Conservation (phyloP, 2,888 invertebrate genomes). For the Pseudanteris insignis region DNA sequence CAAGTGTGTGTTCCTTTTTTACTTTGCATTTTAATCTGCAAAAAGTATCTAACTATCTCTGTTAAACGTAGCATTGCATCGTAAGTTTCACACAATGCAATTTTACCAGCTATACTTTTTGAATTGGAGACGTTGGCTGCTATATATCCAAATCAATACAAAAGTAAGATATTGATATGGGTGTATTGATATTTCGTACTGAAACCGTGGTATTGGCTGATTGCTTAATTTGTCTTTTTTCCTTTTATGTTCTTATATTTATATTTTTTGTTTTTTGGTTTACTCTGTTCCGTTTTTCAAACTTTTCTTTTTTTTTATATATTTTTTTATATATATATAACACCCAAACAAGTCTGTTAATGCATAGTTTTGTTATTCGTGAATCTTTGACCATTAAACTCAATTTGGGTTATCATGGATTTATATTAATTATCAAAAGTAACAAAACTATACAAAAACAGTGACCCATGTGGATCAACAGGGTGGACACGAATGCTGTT, state of each 20-base stretch:
- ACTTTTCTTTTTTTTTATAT: slow-evolving; percentile 10
- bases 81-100: slow-evolving; percentile 38
- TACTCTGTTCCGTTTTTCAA: slow-evolving; percentile 22
- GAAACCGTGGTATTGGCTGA: slow-evolving; percentile 66
- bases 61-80: slow-evolving; percentile 34
- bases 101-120: slow-evolving; percentile 49
- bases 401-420: background rate
- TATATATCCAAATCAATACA: slow-evolving; percentile 65
- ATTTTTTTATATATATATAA: slow-evolving; percentile 41
- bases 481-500: slow-evolving; percentile 65
- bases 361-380: slow-evolving; percentile 49
- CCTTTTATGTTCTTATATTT: slow-evolving; percentile 43
- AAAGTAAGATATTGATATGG: slow-evolving; percentile 64
- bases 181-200: slow-evolving; percentile 63
- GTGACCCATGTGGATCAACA: slow-evolving; percentile 53
- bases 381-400: background rate
- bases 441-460: slow-evolving; percentile 47
- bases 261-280: slow-evolving; percentile 9
- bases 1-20: slow-evolving; percentile 27
- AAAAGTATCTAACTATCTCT: slow-evolving; percentile 17
- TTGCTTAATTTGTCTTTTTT: slow-evolving; percentile 63
- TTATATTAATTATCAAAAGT: too few relatives aligned
- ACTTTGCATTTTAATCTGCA: too few relatives aligned
- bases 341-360: slow-evolving; percentile 47
- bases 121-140: slow-evolving; percentile 60